Conservation (phyloP, 2,113 vertebrate species). For the Sinocyclocheilus grahami region DNA sequence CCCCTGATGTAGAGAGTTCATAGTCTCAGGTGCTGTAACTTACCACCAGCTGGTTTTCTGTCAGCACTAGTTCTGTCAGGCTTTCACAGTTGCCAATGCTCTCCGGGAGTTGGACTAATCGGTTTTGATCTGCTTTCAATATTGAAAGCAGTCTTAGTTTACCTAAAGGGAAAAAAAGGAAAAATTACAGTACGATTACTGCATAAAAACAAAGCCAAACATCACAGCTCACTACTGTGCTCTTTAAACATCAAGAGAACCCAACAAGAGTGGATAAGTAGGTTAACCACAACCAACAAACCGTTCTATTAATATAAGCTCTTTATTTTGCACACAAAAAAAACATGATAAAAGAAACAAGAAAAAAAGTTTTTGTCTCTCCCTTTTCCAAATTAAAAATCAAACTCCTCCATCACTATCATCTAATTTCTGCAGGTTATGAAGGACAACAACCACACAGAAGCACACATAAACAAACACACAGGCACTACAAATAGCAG, state of each 20-base stretch:
- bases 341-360: too few species aligned
- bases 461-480: too few species aligned
- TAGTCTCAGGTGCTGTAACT: conserved; percentile 52
- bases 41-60: conserved; percentile 94
- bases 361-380: too few species aligned
- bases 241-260: neutral
- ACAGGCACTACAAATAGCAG: neutral
- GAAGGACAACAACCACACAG: neutral
- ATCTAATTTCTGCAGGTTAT: neutral
- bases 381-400: neutral
- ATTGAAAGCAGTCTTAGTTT: conserved; percentile 90
- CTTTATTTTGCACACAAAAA: neutral
- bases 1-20: too few species aligned
- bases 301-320: neutral
- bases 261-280: neutral
- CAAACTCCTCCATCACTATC: neutral
- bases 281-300: neutral
- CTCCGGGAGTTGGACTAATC: conserved; percentile 87
- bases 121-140: conserved; percentile 95
- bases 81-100: conserved; percentile 92
- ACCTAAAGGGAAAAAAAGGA: conserved; percentile 72
- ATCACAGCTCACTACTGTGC: neutral
- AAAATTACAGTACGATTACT: neutral
- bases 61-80: conserved; percentile 94
- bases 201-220: neutral